Evolutionary conservation across 2,888 invertebrate species (phyloP).

Genomic region (Zeuzera pyrina): DNA sequence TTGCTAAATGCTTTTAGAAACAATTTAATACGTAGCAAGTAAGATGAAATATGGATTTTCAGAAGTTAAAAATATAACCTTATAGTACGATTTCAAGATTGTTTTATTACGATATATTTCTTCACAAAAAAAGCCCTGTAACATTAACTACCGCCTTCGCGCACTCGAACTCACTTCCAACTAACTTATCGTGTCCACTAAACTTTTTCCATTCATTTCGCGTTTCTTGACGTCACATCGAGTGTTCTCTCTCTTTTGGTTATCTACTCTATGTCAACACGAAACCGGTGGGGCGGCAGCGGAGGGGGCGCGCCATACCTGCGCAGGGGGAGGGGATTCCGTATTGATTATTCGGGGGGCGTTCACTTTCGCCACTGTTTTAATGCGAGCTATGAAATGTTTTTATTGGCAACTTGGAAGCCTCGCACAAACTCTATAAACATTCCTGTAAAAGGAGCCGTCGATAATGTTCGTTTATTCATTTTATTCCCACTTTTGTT

Average conservation of each 20-base stretch:
- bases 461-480: conserved; percentile 32
- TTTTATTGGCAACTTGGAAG: conserved; percentile 61
- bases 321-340: conserved; percentile 40
- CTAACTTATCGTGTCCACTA: too few species aligned
- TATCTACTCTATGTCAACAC: conserved; percentile 36
- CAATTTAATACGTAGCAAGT: background rate
- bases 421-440: conserved; percentile 34
- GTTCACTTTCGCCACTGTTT: conserved; percentile 71
- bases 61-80: too few species aligned
- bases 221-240: too few species aligned
- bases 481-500: conserved; percentile 19
- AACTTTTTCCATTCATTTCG: too few species aligned
- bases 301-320: conserved; percentile 45
- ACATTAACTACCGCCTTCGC: too few species aligned
- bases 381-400: conserved; percentile 65
- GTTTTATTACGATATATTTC: too few species aligned
- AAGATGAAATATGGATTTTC: background rate
- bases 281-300: conserved; percentile 23
- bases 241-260: background rate
- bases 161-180: too few species aligned
- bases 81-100: too few species aligned
- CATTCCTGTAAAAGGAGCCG: conserved; percentile 41
- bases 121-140: too few species aligned
- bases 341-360: conserved; percentile 53
- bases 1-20: too few species aligned